These are phyloP conservation scores for Uria aalge DNA, from an alignment of 2,113 vertebrate species.

Conservation along the genomic window DNA sequence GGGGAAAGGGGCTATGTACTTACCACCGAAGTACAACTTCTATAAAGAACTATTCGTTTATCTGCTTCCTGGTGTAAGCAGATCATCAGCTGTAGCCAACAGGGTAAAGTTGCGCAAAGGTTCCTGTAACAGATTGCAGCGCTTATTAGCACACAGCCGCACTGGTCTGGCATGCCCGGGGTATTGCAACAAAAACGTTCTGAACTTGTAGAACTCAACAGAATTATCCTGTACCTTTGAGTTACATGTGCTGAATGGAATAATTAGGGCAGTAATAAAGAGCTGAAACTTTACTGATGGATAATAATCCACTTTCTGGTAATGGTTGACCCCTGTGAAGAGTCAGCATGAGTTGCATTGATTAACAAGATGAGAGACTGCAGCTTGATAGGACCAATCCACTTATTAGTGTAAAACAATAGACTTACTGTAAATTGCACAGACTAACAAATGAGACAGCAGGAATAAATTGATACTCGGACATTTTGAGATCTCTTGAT, in stretches of 20 bases:
- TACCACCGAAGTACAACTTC: not conserved
- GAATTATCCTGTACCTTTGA: not conserved
- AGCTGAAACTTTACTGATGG: not conserved
- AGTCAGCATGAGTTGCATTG: not conserved
- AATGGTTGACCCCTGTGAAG: not conserved
- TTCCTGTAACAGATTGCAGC: not conserved
- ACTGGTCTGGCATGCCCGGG: not conserved
- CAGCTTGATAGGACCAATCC: not conserved
- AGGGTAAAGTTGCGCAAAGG: not conserved
- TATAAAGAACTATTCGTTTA: not conserved
- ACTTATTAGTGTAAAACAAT: not conserved
- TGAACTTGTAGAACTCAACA: not conserved
- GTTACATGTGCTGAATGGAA: not conserved
- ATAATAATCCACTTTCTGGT: not conserved
- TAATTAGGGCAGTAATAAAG: slow-evolving; percentile 17
- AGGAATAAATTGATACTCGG: not conserved
- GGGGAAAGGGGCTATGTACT: not conserved
- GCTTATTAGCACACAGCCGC: not conserved
- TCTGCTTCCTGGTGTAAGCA: not conserved
- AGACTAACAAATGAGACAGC: not conserved
- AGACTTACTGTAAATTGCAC: not conserved
- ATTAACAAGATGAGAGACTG: not conserved
- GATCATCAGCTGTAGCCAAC: not conserved
- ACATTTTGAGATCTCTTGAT: not conserved
- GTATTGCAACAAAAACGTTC: not conserved